Conservation (phyloP, 2,113 vertebrate genomes). For the Vicugna pacos region DNA sequence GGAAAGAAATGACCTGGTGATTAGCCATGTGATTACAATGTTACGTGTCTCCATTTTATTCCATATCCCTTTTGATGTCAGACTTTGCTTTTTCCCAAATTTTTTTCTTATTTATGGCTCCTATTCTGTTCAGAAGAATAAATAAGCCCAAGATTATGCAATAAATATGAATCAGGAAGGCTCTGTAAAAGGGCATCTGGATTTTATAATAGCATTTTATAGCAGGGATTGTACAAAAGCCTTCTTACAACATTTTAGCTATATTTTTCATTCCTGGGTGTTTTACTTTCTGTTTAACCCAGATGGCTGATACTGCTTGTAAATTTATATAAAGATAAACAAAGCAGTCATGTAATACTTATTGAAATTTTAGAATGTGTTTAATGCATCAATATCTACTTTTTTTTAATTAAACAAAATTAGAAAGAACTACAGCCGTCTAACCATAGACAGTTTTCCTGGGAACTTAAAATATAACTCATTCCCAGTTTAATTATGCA, state of each 20-base stretch:
- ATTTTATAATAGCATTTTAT: slow-evolving; percentile 15
- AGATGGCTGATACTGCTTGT: neutral
- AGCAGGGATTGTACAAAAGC: neutral
- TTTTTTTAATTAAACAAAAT: slow-evolving; percentile 33
- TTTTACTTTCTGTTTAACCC: slow-evolving; percentile 50
- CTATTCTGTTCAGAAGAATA: neutral
- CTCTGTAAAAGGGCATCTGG: neutral
- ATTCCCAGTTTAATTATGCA: slow-evolving; percentile 28
- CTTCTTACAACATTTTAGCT: neutral
- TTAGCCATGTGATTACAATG: neutral
- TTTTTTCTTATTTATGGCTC: slow-evolving; percentile 32
- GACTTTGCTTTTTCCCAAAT: neutral
- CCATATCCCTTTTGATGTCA: neutral
- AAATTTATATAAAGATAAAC: slow-evolving; percentile 47
- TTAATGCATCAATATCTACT: neutral
- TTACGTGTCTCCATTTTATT: neutral
- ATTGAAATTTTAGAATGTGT: neutral
- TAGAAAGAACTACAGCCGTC: neutral
- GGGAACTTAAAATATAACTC: neutral
- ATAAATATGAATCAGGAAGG: neutral
- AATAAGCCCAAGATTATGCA: neutral
- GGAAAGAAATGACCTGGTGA: neutral
- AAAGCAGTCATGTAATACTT: slow-evolving; percentile 3
- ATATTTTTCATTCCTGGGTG: slow-evolving; percentile 29
- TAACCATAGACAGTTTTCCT: neutral